Evolutionary conservation across 2,797 vertebrate species (phyloP), one percentile per base, ranked within the genome.

Genomic region (Otolemur crassicaudatus): DNA sequence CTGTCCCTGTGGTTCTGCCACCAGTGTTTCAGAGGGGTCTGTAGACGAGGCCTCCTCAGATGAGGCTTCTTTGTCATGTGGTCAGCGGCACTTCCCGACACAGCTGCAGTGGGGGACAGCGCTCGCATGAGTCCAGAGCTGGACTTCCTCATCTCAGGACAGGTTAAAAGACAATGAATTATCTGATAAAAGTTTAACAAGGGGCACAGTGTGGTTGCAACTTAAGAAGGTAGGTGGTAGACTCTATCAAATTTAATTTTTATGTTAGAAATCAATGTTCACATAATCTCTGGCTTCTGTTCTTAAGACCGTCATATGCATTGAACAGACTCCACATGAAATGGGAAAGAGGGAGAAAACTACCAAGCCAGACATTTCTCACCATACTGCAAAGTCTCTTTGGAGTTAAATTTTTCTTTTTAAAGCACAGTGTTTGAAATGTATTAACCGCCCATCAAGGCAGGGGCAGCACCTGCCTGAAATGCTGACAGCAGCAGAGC

Each of bases 211-310:
- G 37, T 31, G 49, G 11, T 13, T 53, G 43, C 17, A 60, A 46
- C 40, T 49, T 67, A 77, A 77, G 58, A 43, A 20, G 46, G 67
- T 3, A 77, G 58, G 75, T 63, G 46, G 53, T 84, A 37, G 92
- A 67, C 5, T 12, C 14, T 46, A 87, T 75, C 60, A 85, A 25
- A 84, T 70, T 75, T 96, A 92, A 90, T 70, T 90, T 19, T 85
- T 40, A 65, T 65, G 29, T 60, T 83, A 90, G 95, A 72, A 90
- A 91, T 61, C 37, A 70, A 20, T 29, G 25, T 61, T 61, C 17
- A 82, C 27, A 69, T 53, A 75, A 81, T 80, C 34, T 83, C 40
- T 69, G 65, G 17, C 22, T 43, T 83, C 20, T 94, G 37, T 31
- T 89, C 31, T 85, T 49, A 92, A 76, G 49, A 46, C 1, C n/a